Evolutionary conservation across 2,113 vertebrate species (phyloP).

Genomic region (Ibidorhyncha struthersii): DNA sequence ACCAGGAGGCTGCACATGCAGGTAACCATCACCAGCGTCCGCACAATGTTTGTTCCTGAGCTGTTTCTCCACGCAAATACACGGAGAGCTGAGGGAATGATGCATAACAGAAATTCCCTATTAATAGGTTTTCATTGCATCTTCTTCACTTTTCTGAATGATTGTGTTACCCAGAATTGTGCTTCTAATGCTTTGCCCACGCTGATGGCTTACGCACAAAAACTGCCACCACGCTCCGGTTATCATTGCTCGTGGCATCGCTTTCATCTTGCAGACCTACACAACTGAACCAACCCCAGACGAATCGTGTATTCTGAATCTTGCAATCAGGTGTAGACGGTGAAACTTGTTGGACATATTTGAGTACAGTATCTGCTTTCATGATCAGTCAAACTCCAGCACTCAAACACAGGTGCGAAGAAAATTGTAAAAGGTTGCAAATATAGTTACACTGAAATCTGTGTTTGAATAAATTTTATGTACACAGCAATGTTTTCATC

Average conservation of each 20-base stretch:
- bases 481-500: not conserved
- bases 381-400: not conserved
- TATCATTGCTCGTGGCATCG: not conserved
- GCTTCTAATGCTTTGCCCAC: not conserved
- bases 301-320: accelerated
- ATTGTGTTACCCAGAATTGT: not conserved
- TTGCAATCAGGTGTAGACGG: not conserved
- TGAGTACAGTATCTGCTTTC: not conserved
- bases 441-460: not conserved
- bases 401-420: not conserved
- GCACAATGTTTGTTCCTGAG: not conserved
- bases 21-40: not conserved
- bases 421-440: not conserved
- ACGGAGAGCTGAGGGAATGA: not conserved
- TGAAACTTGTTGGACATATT: not conserved
- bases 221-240: not conserved
- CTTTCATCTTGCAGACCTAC: not conserved
- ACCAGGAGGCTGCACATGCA: not conserved
- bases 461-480: not conserved
- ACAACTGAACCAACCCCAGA: not conserved
- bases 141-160: not conserved
- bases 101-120: not conserved
- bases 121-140: not conserved
- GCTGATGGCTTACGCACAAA: not conserved
- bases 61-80: not conserved